Evolutionary conservation across 1,140 invertebrate genomes (phyloP).

Genomic region (Helicoverpa armigera): DNA sequence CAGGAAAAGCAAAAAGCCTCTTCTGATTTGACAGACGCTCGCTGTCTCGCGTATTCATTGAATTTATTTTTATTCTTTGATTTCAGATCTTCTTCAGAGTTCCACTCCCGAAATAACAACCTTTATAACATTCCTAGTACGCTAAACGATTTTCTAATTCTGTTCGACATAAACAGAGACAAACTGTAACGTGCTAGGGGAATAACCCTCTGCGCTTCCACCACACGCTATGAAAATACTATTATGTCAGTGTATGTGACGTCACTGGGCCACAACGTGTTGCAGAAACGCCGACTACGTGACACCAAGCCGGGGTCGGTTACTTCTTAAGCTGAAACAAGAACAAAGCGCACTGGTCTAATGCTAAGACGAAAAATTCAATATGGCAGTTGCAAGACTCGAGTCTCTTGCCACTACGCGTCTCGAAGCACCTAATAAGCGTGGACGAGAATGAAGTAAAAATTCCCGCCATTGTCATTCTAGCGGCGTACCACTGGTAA

Average conservation of each 20-base stretch:
- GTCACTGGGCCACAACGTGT: slow-evolving; percentile 18
- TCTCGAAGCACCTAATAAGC: slow-evolving; percentile 75
- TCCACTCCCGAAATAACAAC: no score
- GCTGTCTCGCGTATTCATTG: no score
- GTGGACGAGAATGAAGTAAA: slow-evolving; percentile 80
- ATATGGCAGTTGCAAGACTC: slow-evolving; percentile 61
- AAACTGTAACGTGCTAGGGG: background rate
- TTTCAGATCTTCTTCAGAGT: no score
- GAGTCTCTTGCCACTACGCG: slow-evolving; percentile 64
- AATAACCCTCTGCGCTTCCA: slow-evolving; percentile 11
- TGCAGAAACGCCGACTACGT: slow-evolving; percentile 23
- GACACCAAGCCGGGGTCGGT: slow-evolving; percentile 22
- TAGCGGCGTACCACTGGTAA: slow-evolving; percentile 75
- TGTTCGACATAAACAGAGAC: background rate
- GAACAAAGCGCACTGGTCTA: slow-evolving; percentile 38
- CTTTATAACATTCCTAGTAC: background rate
- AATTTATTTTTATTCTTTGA: no score
- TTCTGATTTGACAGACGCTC: background rate
- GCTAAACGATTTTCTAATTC: background rate
- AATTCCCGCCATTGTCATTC: slow-evolving; percentile 84
- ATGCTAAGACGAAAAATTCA: slow-evolving; percentile 64
- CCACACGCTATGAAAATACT: slow-evolving; percentile 7
- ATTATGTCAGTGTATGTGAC: slow-evolving; percentile 18
- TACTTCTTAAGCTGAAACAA: slow-evolving; percentile 43
- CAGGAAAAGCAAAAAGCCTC: no score